phyloP scores from a whole-genome alignment of 2,888 invertebrate species.

The Ichneumon xanthorius region DNA sequence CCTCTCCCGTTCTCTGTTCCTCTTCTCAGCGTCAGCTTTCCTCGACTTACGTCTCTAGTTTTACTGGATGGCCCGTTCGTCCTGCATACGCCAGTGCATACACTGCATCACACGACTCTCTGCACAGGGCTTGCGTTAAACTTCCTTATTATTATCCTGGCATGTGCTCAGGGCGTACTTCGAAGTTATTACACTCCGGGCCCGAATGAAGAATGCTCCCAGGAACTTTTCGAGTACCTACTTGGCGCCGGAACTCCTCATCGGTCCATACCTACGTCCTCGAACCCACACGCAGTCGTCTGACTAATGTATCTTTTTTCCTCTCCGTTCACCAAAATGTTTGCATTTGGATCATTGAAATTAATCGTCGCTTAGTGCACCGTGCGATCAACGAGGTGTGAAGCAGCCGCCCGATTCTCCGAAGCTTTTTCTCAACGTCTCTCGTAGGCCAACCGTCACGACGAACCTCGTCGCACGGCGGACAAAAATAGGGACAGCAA shows the following conservation, averaged over 20 bases:
- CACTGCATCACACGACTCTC: conserved; percentile 2
- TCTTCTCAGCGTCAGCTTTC: conserved; percentile 25
- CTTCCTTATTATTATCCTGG: conserved; percentile 51
- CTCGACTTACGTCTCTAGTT: conserved; percentile 27
- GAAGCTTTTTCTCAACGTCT: neutral
- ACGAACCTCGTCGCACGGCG: no score
- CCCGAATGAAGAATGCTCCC: conserved; percentile 28
- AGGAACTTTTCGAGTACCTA: conserved; percentile 25
- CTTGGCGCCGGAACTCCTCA: conserved; percentile 18
- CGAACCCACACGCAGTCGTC: conserved; percentile 6
- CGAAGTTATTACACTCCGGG: conserved; percentile 21
- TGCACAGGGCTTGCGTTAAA: conserved; percentile 13
- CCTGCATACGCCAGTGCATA: neutral
- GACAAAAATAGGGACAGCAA: neutral
- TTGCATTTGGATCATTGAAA: neutral
- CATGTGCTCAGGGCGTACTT: conserved; percentile 41
- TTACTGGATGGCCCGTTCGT: conserved; percentile 40
- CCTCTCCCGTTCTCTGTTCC: conserved; percentile 10
- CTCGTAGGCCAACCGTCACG: neutral
- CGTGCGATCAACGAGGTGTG: neutral
- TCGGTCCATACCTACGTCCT: neutral
- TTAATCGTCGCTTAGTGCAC: neutral
- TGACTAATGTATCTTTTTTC: conserved; percentile 30
- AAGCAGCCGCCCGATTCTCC: neutral
- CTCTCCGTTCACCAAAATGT: neutral